These are phyloP conservation scores for Nanorana parkeri DNA, from an alignment of 2,113 vertebrate species.

Conservation along the genomic window DNA sequence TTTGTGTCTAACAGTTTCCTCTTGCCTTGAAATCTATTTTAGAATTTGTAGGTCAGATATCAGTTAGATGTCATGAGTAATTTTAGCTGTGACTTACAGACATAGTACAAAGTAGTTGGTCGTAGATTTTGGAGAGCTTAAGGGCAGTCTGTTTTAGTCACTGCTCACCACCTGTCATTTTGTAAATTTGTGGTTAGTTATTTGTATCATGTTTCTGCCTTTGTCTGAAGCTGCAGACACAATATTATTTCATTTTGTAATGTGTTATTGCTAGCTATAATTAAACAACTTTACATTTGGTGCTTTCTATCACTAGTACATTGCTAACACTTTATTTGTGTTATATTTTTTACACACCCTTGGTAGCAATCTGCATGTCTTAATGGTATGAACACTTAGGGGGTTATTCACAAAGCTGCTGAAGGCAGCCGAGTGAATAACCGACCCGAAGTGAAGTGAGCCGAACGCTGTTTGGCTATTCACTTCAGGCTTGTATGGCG, in stretches of 20 bases:
- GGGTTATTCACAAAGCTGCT: no score
- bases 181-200: conserved; percentile 29
- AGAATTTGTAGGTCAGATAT: conserved; percentile 48
- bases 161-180: conserved; percentile 40
- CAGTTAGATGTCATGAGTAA: conserved; percentile 43
- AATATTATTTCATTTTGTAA: conserved; percentile 25
- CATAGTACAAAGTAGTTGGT: conserved; percentile 41
- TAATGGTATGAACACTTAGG: no score
- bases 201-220: conserved; percentile 36
- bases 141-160: conserved; percentile 36
- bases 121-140: conserved; percentile 44
- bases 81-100: conserved; percentile 49
- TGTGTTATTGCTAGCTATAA: not conserved
- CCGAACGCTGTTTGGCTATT: no score
- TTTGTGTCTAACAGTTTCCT: not conserved
- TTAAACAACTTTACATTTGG: not conserved
- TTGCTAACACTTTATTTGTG: no score
- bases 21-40: conserved; percentile 14
- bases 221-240: conserved; percentile 37
- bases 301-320: no score
- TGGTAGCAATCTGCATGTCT: no score
- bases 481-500: no score
- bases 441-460: no score
- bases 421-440: no score
- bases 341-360: no score